Base-by-base conservation (phyloP, 2,888 invertebrate genomes). In the Monochamus alternatus region DNA sequence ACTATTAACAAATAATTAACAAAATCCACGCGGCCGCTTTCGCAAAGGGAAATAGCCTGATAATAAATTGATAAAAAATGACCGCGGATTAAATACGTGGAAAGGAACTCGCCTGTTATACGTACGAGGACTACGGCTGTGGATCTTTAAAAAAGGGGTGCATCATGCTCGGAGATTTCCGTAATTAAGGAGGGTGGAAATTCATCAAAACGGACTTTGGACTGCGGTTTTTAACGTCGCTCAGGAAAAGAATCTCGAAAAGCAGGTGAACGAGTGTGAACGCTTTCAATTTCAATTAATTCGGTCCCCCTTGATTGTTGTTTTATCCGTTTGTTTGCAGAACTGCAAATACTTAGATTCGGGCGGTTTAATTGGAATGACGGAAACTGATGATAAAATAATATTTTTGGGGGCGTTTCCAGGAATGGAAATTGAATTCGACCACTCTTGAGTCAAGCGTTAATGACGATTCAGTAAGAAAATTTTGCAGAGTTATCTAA, bases 101-200 rank as follows among this genome's bases (percentile, higher is more conserved):
- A 31, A 43, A 64, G 43, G 64, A 64, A 64, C 64, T 64, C 8
- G 14, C 10, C 31, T 43, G 44, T n/a, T 44, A 14, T 47, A 47
- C 10, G 22, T 14, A 64, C 43, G 14, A 44, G 43, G 64, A 38
- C 8, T 14, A 47, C 14, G 14, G 22, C 9, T n/a, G 43, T 66
- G 58, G 30, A 32, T 44, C 59, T 52, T 65, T 22, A 43, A 64
- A 75, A 75, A 73, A 59, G 68, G 73, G 73, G 58, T 73, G 59
- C 71, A 76, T 30, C 44, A 69, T 38, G 59, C 38, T 69, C 59
- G 43, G 44, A 59, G 69, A 58, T 69, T 59, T 60, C 66, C 44
- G 87, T 87, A 87, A 88, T 88, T 87, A 88, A 87, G 87, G 87
- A 86, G 88, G 87, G 87, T 87, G 85, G 86, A 88, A 87, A 88